Conservation (phyloP, 2,797 vertebrate species). For the Sternotherus odoratus region DNA sequence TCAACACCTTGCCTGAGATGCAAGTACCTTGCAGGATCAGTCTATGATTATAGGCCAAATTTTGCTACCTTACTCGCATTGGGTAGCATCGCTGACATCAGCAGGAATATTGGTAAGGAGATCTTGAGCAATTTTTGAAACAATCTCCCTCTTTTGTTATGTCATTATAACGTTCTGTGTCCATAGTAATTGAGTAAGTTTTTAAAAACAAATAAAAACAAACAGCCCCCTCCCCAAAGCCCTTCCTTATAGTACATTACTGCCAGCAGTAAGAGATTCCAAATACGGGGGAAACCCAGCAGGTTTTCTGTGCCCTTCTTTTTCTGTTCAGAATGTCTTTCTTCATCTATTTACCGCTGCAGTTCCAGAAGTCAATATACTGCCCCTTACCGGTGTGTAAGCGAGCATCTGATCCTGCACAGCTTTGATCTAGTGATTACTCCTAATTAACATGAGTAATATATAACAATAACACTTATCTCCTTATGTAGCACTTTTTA, state of each 20-base stretch:
- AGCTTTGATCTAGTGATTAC: neutral
- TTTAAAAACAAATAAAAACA: neutral
- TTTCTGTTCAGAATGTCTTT: neutral
- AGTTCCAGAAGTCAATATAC: neutral
- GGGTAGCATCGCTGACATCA: neutral
- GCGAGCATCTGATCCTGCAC: neutral
- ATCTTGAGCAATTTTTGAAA: neutral
- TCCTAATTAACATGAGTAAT: neutral
- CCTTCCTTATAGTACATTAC: neutral
- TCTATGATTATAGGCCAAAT: neutral
- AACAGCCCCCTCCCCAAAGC: neutral
- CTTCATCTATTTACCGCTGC: neutral
- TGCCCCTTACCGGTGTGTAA: neutral
- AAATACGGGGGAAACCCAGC: neutral
- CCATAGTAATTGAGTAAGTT: neutral
- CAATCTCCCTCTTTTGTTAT: neutral
- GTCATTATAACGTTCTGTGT: neutral
- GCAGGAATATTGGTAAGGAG: neutral
- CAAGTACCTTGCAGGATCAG: neutral
- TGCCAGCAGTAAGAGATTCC: neutral
- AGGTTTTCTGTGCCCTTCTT: neutral
- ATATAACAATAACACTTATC: neutral
- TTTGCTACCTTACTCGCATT: neutral
- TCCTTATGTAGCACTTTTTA: neutral
- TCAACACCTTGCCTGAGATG: neutral